A percentile compares a stretch with the other conserved stretches of the same genome.
These are phyloP conservation scores for Latrodectus geometricus DNA, from an alignment of 1,140 invertebrate species.

Conservation along the genomic window DNA sequence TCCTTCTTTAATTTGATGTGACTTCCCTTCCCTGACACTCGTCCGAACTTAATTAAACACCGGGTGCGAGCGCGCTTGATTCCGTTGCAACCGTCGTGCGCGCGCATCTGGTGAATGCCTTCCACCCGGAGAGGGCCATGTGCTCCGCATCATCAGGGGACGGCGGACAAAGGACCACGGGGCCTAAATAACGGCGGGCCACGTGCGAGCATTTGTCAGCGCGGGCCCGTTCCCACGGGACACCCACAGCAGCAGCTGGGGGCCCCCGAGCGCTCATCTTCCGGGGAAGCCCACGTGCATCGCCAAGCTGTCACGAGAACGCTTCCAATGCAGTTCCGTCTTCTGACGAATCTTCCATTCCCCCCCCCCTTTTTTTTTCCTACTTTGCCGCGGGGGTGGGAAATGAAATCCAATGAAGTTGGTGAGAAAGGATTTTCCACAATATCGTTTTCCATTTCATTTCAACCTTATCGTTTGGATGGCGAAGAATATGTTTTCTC, in stretches of 20 bases:
- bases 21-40: too few species aligned
- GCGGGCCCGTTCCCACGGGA: slow-evolving; percentile 51
- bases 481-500: too few species aligned
- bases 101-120: slow-evolving; percentile 13
- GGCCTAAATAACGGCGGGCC: slow-evolving; percentile 34
- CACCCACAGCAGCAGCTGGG: slow-evolving; percentile 35
- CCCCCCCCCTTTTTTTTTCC: too few species aligned
- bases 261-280: slow-evolving; percentile 18
- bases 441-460: too few species aligned
- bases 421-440: too few species aligned
- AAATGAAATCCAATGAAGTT: too few species aligned
- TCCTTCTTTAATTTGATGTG: too few species aligned
- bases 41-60: too few species aligned
- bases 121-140: not conserved
- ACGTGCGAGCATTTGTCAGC: slow-evolving; percentile 17
- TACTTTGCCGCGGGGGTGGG: too few species aligned
- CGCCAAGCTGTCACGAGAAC: not conserved
- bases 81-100: not conserved
- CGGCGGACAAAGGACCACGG: slow-evolving; percentile 22
- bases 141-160: slow-evolving; percentile 24
- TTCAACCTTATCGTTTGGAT: too few species aligned
- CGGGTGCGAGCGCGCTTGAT: too few species aligned
- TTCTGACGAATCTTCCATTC: too few species aligned
- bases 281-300: slow-evolving; percentile 12
- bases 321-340: not conserved